Percentiles rank a stretch among this genome's conserved stretches.
Evolutionary conservation across 2,888 invertebrate genomes (phyloP).

Genomic region (Acronicta alni): DNA sequence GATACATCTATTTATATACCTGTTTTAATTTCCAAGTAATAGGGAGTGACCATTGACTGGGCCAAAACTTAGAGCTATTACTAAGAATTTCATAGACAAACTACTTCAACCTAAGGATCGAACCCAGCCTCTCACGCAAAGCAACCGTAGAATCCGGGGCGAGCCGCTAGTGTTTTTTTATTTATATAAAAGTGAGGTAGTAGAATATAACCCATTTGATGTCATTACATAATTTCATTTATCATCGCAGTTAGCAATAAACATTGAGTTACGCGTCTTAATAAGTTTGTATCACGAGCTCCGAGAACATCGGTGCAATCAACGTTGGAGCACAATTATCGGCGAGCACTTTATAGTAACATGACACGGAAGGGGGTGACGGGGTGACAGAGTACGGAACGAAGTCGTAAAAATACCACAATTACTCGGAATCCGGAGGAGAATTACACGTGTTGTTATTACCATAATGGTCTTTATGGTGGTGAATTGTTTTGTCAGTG

Average conservation of each 20-base stretch:
- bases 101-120: too few relatives aligned
- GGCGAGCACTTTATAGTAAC: constrained; percentile 45
- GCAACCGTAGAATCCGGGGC: too few relatives aligned
- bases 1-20: too few relatives aligned
- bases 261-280: constrained; percentile 8
- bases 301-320: constrained; percentile 30
- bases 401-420: constrained; percentile 55
- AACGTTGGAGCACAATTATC: constrained; percentile 42
- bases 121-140: too few relatives aligned
- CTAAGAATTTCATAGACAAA: too few relatives aligned
- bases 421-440: constrained; percentile 47
- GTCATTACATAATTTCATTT: not conserved
- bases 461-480: constrained; percentile 35
- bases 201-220: not conserved
- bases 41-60: too few relatives aligned
- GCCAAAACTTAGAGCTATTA: too few relatives aligned
- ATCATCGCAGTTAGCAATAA: not conserved
- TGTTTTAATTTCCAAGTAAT: too few relatives aligned
- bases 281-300: constrained; percentile 18
- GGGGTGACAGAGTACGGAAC: constrained; percentile 32
- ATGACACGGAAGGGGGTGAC: constrained; percentile 42
- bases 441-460: constrained; percentile 50
- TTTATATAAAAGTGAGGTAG: too few relatives aligned
- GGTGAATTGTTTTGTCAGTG: constrained; percentile 5
- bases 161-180: too few relatives aligned